Percentiles rank a stretch among this genome's conserved stretches.
Conservation (phyloP, 2,888 invertebrate genomes). For the Chrysina gloriosa region DNA sequence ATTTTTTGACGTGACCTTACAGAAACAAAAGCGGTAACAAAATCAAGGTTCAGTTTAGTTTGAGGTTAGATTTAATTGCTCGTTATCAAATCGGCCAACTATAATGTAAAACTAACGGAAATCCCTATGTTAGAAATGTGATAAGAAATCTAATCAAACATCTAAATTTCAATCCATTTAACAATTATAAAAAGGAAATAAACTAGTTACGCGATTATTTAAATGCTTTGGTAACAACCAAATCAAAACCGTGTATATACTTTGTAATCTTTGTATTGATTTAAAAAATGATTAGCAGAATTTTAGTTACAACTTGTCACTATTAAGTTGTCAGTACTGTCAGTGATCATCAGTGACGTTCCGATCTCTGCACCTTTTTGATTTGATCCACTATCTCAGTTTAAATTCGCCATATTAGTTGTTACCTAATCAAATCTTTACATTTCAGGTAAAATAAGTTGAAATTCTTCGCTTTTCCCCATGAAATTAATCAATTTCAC, state of each 20-base stretch:
- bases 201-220: not conserved
- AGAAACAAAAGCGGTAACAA: conserved; percentile 41
- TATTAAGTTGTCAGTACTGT: not conserved
- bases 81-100: not conserved
- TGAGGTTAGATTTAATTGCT: conserved; percentile 11
- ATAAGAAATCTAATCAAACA: not conserved
- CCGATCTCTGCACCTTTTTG: not conserved
- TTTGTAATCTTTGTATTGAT: not conserved
- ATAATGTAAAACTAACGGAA: conserved; percentile 1
- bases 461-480: not conserved
- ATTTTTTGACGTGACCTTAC: conserved; percentile 43
- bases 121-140: not conserved
- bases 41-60: conserved; percentile 30
- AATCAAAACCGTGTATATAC: not conserved
- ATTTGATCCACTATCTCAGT: not conserved
- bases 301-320: not conserved
- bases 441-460: conserved; percentile 29
- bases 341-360: no score
- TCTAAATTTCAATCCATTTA: not conserved
- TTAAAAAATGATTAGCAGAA: not conserved
- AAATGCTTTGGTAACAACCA: not conserved
- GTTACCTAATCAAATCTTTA: conserved; percentile 39
- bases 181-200: not conserved
- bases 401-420: conserved; percentile 24
- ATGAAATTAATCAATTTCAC: no score